Conservation (phyloP, 2,797 vertebrate genomes). For the Bradypodion ventrale region DNA sequence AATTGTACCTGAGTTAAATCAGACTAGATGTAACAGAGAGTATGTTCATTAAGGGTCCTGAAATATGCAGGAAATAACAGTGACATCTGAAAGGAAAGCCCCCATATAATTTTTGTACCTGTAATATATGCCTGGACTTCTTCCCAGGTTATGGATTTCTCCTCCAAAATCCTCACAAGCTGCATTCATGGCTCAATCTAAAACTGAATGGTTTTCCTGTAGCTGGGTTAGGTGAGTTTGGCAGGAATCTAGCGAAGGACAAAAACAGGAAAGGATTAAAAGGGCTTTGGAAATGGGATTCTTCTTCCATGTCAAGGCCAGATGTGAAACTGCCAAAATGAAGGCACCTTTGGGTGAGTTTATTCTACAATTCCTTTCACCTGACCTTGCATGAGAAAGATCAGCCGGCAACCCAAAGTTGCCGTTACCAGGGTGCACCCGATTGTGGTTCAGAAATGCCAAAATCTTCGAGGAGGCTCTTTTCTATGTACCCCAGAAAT, state of each 20-base stretch:
- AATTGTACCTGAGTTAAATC: background rate
- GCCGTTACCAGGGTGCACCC: too few species aligned
- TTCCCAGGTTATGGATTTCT: background rate
- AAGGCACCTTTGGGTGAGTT: too few species aligned
- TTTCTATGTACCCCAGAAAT: too few species aligned
- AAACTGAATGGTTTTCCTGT: background rate
- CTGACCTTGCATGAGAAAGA: too few species aligned
- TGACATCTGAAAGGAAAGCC: background rate
- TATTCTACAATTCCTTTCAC: too few species aligned
- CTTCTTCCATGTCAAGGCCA: too few species aligned
- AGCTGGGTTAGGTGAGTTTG: background rate
- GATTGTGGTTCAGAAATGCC: too few species aligned
- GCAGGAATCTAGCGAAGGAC: background rate
- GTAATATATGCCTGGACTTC: background rate
- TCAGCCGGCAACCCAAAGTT: too few species aligned
- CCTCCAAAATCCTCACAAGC: background rate
- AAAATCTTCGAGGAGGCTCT: too few species aligned
- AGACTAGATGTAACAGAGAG: background rate
- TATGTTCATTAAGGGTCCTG: background rate
- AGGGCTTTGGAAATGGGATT: accelerated
- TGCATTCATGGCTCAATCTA: background rate
- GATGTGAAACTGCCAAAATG: too few species aligned
- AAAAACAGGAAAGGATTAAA: background rate
- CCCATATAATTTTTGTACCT: too few species aligned
- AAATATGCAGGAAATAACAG: too few species aligned